Percentiles rank a stretch among this genome's conserved stretches.
Evolutionary conservation across 2,888 invertebrate species (phyloP).

Genomic region (Eupithecia centaureata): DNA sequence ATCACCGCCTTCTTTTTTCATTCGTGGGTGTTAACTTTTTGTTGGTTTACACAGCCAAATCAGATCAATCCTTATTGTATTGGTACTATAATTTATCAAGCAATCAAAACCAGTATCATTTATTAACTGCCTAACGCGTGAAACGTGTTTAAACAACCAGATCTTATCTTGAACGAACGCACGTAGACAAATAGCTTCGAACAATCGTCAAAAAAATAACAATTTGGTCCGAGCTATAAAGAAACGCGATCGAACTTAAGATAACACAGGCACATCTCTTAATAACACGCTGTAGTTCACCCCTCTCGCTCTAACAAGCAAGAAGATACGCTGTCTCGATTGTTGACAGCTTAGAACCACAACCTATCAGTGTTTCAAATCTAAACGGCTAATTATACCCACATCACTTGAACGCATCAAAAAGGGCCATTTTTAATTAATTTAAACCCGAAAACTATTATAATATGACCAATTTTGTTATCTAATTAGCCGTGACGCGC

Average conservation of each 20-base stretch:
- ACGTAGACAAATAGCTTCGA: conserved; percentile 81
- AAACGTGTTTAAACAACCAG: conserved; percentile 67
- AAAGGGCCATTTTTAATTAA: conserved; percentile 81
- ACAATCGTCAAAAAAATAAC: conserved; percentile 82
- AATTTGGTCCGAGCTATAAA: conserved; percentile 81
- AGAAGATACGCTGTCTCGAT: conserved; percentile 53
- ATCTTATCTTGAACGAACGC: conserved; percentile 71
- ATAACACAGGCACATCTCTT: conserved; percentile 78
- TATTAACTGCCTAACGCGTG: conserved; percentile 58
- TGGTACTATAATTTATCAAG: conserved; percentile 39
- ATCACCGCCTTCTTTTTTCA: neutral
- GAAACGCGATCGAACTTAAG: conserved; percentile 72
- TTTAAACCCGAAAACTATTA: conserved; percentile 81
- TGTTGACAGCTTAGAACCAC: conserved; percentile 76
- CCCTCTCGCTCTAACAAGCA: conserved; percentile 54
- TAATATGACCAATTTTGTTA: conserved; percentile 81
- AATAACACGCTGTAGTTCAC: conserved; percentile 66
- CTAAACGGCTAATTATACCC: conserved; percentile 83
- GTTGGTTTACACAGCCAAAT: conserved; percentile 18
- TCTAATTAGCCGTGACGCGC: conserved; percentile 79
- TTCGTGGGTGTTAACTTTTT: conserved; percentile 11
- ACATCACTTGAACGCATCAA: conserved; percentile 79
- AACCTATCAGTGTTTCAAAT: conserved; percentile 75
- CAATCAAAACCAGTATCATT: conserved; percentile 40
- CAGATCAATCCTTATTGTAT: conserved; percentile 30